Base-by-base conservation (phyloP, 2,888 invertebrate genomes). In the Malacosoma neustria region DNA sequence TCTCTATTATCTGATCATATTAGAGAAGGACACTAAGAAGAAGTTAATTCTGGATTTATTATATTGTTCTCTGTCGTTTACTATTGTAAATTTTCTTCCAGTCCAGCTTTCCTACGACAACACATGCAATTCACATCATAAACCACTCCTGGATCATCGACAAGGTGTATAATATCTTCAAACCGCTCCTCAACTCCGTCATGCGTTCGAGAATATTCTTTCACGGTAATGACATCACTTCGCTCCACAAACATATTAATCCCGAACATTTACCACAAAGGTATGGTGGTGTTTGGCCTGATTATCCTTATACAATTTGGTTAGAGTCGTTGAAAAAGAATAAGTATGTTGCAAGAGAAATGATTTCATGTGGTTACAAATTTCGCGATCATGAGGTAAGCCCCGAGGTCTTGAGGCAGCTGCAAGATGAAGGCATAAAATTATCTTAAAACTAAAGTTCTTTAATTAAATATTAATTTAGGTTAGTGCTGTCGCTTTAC, bases 71-170 rank as follows among this genome's bases (percentile, higher is more conserved):
- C n/a, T n/a, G n/a, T n/a, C n/a, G n/a, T n/a, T n/a, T n/a, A n/a
- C n/a, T n/a, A n/a, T n/a, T n/a, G n/a, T n/a, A n/a, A n/a, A n/a
- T n/a, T n/a, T n/a, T 35, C 35, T 72, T 72, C 5, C 71, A 92
- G 91, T 89, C 92, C 0, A 89, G 91, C 37, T 92, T 92, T 64
- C 94, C 94, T 0, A 87, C 93, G 57, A 89, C 89, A 35, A 92
- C 91, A 0, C 80, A 91, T 46, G 91, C 93, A 0, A 89, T 94
- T 38, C 94, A 95, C 71, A 88, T 95, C 35, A 87, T 94, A 29
- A 91, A 93, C 65, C 92, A 94, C 61, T 92, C 93, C 1, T 94
- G 94, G 93, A 72, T 93, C 4, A 94, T 94, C 62, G 93, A 93
- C 66, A 90, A 92, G 45, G 90, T 92, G 35, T 93, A 91, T 67